phyloP scores from a whole-genome alignment of 1,140 invertebrate species.

The Contarinia nasturtii region DNA sequence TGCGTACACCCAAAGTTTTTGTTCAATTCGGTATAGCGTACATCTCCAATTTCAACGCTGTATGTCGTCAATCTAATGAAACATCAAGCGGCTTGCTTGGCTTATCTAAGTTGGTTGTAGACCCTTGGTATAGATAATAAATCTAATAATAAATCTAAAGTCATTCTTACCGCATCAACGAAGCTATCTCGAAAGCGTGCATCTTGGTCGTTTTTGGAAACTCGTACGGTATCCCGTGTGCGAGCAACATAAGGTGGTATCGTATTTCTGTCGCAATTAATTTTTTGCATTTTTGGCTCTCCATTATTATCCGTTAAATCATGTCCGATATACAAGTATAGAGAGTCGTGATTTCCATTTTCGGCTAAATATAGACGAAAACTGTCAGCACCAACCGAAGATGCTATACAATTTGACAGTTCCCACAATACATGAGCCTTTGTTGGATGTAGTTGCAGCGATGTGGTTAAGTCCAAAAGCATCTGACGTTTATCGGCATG shows the following conservation, averaged over 20 bases:
- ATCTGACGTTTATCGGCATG: constrained; percentile 41
- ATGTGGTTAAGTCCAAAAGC: constrained; percentile 35
- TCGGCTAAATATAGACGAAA: constrained; percentile 31
- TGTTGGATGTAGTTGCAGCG: constrained; percentile 29
- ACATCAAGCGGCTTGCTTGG: too few relatives aligned
- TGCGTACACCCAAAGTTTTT: too few relatives aligned
- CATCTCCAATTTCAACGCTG: too few relatives aligned
- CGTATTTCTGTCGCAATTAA: constrained; percentile 9
- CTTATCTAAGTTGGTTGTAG: too few relatives aligned
- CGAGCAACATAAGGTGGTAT: constrained; percentile 31
- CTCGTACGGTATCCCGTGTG: constrained; percentile 25
- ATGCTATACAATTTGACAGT: constrained; percentile 35
- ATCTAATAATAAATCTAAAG: too few relatives aligned
- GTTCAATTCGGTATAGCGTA: too few relatives aligned
- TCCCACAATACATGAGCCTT: constrained; percentile 37
- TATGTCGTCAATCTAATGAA: too few relatives aligned
- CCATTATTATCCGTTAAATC: constrained; percentile 8
- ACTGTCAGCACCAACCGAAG: constrained; percentile 36
- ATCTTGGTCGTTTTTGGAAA: constrained; percentile 23
- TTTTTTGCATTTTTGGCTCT: constrained; percentile 10
- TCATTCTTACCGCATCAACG: constrained; percentile 17
- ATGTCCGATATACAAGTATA: constrained; percentile 19
- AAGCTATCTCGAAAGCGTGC: constrained; percentile 28
- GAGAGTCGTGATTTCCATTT: constrained; percentile 13
- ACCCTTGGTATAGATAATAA: too few relatives aligned